phyloP scores from a whole-genome alignment of 2,888 invertebrate species.

The Sphaerophoria taeniata region DNA sequence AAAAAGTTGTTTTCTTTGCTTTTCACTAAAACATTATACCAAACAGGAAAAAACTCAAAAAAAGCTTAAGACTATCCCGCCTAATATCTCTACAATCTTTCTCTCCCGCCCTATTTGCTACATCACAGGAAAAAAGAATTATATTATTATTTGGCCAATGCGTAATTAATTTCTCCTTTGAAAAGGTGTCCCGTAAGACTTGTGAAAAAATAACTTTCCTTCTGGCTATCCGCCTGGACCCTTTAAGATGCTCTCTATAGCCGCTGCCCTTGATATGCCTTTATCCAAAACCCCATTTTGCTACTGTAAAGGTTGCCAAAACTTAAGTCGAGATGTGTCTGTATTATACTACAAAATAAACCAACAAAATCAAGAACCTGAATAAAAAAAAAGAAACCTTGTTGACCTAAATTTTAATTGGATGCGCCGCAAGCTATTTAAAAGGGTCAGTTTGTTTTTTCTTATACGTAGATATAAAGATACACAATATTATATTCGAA shows the following conservation, averaged over 20 bases:
- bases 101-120: background rate
- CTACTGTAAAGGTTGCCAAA: conserved; percentile 49
- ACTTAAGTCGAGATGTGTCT: conserved; percentile 42
- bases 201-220: conserved; percentile 15
- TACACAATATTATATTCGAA: conserved; percentile 40
- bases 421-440: conserved; percentile 61
- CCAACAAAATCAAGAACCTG: conserved; percentile 52
- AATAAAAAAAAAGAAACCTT: conserved; percentile 37
- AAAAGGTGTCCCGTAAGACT: conserved; percentile 44
- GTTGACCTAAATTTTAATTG: conserved; percentile 74
- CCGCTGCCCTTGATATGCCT: background rate
- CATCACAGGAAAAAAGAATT: conserved; percentile 17
- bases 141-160: conserved; percentile 41
- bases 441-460: conserved; percentile 71
- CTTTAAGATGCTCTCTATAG: conserved; percentile 6
- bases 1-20: too few species aligned
- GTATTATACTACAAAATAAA: conserved; percentile 36
- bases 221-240: conserved; percentile 18
- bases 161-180: conserved; percentile 55
- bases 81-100: conserved; percentile 5
- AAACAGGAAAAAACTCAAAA: background rate
- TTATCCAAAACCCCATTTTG: background rate
- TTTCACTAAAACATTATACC: background rate
- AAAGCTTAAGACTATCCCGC: conserved; percentile 3
- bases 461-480: background rate